Evolutionary conservation across 1,140 invertebrate genomes (phyloP), one percentile per base, ranked within the genome.

Genomic region (Musca vetustissima): DNA sequence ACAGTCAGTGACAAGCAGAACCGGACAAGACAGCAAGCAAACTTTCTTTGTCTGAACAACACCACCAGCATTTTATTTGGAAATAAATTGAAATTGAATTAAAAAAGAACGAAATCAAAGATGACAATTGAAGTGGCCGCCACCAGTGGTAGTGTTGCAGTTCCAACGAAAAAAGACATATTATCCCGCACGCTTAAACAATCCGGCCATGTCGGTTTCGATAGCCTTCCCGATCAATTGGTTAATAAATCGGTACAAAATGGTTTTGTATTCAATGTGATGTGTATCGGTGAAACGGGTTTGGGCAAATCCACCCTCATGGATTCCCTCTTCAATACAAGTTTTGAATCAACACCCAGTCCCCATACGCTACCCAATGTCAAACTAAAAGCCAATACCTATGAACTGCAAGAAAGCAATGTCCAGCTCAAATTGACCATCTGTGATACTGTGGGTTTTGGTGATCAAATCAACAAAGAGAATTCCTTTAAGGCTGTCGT

Each of bases 401-500:
- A 98, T 83, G 97, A 99, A 80, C 84, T 99, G 28, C 93, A 97
- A 81, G 98, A 99, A 83, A 97, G 94, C 79, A 98, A 93, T 85
- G 97, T 99, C 14, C 88, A 94, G 72, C 85, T 99, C 11, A 99
- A 99, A 88, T 85, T 99, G 68, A 98, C 96, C 0, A 92, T 99
- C 73, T 96, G 98, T 48, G 98, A 99, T 79, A 98, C 97, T 0
- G 95, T 98, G 64, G 98, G 97, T 1, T 99, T 98, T 84, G 98
- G 98, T n/a, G 98, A 99, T 85, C 98, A 99, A 85, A 97, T 99
- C 64, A 98, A 99, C 83, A 99, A 99, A 84, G 95, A 98, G 76
- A 97, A 99, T 78, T 98, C 96, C 79, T 98, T 96, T 82, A 97
- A 98, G 82, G 91, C 97, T 0, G 95, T 99, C 57, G 96, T 99